Evolutionary conservation across 2,797 vertebrate genomes (phyloP).

Genomic region (Sebastes hopkinsi): DNA sequence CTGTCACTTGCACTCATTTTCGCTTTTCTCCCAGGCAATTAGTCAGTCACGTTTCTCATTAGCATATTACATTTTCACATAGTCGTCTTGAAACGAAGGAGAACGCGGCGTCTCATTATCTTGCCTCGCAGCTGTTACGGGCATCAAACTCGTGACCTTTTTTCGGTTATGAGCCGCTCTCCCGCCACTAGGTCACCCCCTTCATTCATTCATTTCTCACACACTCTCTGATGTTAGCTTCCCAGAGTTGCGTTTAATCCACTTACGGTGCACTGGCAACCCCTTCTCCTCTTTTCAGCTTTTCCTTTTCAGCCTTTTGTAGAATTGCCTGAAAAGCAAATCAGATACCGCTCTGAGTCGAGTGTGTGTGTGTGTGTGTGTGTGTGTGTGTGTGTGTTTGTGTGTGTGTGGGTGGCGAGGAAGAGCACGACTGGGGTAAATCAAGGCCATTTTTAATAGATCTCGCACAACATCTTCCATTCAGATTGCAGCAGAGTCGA

Average conservation of each 20-base stretch:
- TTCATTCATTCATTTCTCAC: conserved; percentile 15
- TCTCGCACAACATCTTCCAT: conserved; percentile 31
- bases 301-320: conserved; percentile 54
- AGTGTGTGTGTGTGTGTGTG: neutral
- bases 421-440: conserved; percentile 20
- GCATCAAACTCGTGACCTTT: conserved; percentile 66
- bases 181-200: conserved; percentile 37
- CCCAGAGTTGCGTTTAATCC: conserved; percentile 68
- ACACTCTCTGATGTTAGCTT: conserved; percentile 56
- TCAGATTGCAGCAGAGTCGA: neutral
- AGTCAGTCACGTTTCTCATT: conserved; percentile 68
- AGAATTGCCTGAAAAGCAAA: conserved; percentile 62
- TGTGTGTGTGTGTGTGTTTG: neutral
- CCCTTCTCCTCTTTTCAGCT: conserved; percentile 46
- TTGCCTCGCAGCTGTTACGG: conserved; percentile 58
- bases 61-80: conserved; percentile 72
- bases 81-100: conserved; percentile 21
- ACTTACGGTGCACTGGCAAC: conserved; percentile 52
- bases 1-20: conserved; percentile 59
- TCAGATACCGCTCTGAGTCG: conserved; percentile 49
- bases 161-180: conserved; percentile 47
- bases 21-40: conserved; percentile 60
- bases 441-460: conserved; percentile 53
- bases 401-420: neutral
- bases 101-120: conserved; percentile 63